Evolutionary conservation across 2,797 vertebrate species (phyloP).

Genomic region (Myripristis murdjan): DNA sequence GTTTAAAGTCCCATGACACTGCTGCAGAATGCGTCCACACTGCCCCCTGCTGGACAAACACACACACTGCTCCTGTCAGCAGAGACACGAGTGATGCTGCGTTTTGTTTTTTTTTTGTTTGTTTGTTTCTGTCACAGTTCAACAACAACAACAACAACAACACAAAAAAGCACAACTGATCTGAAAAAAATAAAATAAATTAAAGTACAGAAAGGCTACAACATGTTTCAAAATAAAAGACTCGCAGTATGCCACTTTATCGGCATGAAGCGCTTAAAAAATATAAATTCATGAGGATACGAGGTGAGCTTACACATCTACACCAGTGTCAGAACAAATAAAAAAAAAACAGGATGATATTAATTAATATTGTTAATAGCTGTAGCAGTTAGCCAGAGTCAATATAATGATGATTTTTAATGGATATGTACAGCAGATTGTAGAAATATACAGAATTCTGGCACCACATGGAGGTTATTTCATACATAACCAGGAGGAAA

Average conservation of each 20-base stretch:
- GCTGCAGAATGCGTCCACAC: conserved; percentile 35
- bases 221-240: conserved; percentile 19
- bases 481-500: too few relatives aligned
- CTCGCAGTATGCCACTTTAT: not conserved
- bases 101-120: too few relatives aligned
- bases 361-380: conserved; percentile 8
- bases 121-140: not conserved
- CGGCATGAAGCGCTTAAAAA: not conserved
- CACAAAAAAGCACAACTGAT: conserved; percentile 8
- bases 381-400: not conserved
- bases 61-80: too few relatives aligned
- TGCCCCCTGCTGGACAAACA: conserved; percentile 62
- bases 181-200: conserved; percentile 65
- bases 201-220: conserved; percentile 57
- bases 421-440: not conserved
- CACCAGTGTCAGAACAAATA: conserved; percentile 1
- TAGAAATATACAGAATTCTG: not conserved
- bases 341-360: not conserved
- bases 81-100: too few relatives aligned
- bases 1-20: too few relatives aligned
- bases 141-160: conserved; percentile 13
- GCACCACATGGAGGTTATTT: too few relatives aligned
- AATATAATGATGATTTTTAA: not conserved
- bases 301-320: conserved; percentile 5
- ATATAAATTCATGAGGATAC: not conserved